Evolutionary conservation across 2,113 vertebrate species (phyloP).

Genomic region (Sterrhoptilus dennistouni): DNA sequence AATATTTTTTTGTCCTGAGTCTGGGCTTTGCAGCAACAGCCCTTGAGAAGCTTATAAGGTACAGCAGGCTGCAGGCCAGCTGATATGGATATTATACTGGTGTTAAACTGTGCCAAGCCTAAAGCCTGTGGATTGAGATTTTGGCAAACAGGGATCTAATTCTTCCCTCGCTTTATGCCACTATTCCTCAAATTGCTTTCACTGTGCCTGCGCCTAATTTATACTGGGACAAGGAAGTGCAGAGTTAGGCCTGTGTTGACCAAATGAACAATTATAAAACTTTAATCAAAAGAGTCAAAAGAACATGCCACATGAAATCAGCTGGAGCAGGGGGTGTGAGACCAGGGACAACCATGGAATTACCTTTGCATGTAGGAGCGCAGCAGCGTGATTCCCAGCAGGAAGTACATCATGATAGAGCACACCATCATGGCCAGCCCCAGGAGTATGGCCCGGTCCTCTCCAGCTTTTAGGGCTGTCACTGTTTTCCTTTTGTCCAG

Average conservation of each 20-base stretch:
- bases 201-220: background rate
- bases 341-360: background rate
- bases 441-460: slow-evolving; percentile 90
- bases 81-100: background rate
- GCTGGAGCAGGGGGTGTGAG: background rate
- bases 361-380: slow-evolving; percentile 93
- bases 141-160: background rate
- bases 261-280: background rate
- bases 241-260: background rate
- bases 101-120: background rate
- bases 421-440: slow-evolving; percentile 91
- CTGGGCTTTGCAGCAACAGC: background rate
- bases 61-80: background rate
- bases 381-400: slow-evolving; percentile 90
- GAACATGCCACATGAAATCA: background rate
- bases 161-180: background rate
- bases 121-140: background rate
- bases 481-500: slow-evolving; percentile 96
- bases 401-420: slow-evolving; percentile 93
- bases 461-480: slow-evolving; percentile 91
- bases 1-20: background rate
- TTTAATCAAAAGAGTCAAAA: background rate
- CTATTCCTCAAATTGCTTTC: background rate
- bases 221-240: background rate
- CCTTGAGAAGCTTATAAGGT: background rate